A percentile compares a stretch with the other conserved stretches of the same genome.
phyloP scores from a whole-genome alignment of 2,888 invertebrate species.

The Rotaria sp. region DNA sequence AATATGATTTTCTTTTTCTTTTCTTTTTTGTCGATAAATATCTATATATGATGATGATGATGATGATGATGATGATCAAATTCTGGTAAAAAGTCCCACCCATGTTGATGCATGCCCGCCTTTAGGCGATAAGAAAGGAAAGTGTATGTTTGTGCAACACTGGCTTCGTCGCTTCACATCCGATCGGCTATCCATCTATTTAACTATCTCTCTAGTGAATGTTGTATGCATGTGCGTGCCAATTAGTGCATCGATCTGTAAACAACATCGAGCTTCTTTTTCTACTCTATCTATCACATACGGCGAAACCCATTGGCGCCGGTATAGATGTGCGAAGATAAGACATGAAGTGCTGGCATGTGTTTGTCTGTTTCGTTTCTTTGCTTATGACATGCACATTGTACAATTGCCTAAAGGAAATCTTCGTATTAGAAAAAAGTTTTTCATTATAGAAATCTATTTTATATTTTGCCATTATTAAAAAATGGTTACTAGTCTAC shows the following conservation, averaged over 20 bases:
- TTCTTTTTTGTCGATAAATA: background rate
- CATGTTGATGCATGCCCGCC: background rate
- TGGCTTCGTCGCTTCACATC: slow-evolving; percentile 4
- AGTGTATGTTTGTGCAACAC: slow-evolving; percentile 17
- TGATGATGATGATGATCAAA: background rate
- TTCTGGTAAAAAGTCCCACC: background rate
- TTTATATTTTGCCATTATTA: background rate
- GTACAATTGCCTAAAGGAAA: background rate
- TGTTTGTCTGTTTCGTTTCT: background rate
- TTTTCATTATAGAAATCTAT: background rate
- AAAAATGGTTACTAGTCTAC: background rate
- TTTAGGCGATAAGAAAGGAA: slow-evolving; percentile 4
- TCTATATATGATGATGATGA: background rate
- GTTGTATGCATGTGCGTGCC: background rate
- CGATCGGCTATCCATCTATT: background rate
- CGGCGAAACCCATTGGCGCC: background rate
- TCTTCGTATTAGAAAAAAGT: background rate
- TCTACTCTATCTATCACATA: background rate
- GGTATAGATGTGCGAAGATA: background rate
- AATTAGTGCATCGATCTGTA: slow-evolving; percentile 17
- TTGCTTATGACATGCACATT: background rate
- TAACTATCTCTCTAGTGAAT: background rate
- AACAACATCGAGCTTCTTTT: background rate
- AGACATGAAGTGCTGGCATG: background rate
- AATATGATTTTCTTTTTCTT: background rate